Evolutionary conservation across 1,140 invertebrate genomes (phyloP), one percentile per base, ranked within the genome.

Genomic region (Halesus radiatus): DNA sequence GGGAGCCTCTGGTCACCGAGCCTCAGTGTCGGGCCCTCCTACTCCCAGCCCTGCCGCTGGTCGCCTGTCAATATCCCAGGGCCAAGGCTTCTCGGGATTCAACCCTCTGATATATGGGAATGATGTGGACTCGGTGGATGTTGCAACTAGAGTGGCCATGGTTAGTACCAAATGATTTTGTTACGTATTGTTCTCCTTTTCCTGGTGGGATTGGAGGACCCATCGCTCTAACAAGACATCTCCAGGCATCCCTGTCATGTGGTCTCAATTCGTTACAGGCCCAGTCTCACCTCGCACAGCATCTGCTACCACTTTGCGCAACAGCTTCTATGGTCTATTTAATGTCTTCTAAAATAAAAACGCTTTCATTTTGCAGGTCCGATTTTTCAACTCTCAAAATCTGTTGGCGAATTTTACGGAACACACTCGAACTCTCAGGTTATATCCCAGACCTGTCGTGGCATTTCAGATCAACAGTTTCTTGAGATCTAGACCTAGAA

Each of bases 401-500:
- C 92, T 99, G 0, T 88, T 99, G 81, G 98, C 97, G 0, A 99
- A 99, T 85, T 99, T 99, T 86, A 95, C 95, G 62, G 98, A 99
- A 86, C 98, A 99, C 87, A 99, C 98, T 0, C 91, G 99, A 54
- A 99, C 98, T 0, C 88, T 99, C 22, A 92, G 99, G 7, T 90
- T 99, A 0, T 99, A 99, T 89, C 99, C 99, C 0, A 89, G 99
- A 73, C 98, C 99, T 0, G 98, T 99, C 13, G 98, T 99, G 10
- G 98, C 98, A 8, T 99, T 99, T 86, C 99, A 99, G 90, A 97
- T 98, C 66, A 98, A 99, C 85, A 99, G 97, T 83, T 99, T 99
- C 85, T 90, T 99, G 0, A 92, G 98, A 76, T 99, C 98, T 5
- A 90, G 98, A 53, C 97, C 97, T 1, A 90, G 96, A 80, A 93